Evolutionary conservation across 2,797 vertebrate species (phyloP), one percentile per base, ranked within the genome.

Genomic region (Geotria australis): DNA sequence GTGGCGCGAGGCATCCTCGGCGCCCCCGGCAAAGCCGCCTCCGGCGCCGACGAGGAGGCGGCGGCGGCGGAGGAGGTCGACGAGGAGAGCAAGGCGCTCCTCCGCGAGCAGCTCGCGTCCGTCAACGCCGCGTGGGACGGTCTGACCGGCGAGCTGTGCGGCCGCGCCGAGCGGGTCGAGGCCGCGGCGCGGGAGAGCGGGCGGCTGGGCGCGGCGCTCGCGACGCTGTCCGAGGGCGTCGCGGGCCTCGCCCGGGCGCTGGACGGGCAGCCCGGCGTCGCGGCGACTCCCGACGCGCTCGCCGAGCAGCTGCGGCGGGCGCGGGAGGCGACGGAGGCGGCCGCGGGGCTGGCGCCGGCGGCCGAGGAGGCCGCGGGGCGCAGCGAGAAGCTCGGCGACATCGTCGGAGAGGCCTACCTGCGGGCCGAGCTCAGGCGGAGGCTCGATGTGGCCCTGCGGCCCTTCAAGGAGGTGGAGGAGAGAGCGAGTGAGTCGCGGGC

Each of bases 321-420:
- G 1, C 88, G 86, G 1, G 85, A 89, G 70, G 79, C 96, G 68
- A 79, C 83, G 46, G 79, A 84, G 0, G 84, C 91, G 63, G 73
- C 96, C 64, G 89, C 79, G 65, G 74, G 74, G 59, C 71, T 81
- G 63, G 72, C 78, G 2, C 65, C 68, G 1, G 75, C 91, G 69
- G 73, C 91, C 15, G 60, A 62, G 0, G 77, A 81, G 67, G 88
- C 88, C 0, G 76, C 85, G 70, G 62, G 57, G 58, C 75, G 95
- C 57, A 94, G 85, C 9, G 60, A 65, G 15, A 83, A 84, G 64
- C 77, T 98, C 57, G 91, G 83, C 1, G 2, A 71, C 57, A 82
- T 96, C 53, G 83, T 96, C 7, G 82, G 73, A 3, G 91, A 98
- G 60, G 83, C 85, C 3, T 98, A 98, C 66, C 82, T 96, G 64